Evolutionary conservation across 30 jellyfish, hydroid and myxozoan genomes (phyloP), one percentile per base, ranked within the genome.

Genomic region (Cassiopea andromeda): DNA sequence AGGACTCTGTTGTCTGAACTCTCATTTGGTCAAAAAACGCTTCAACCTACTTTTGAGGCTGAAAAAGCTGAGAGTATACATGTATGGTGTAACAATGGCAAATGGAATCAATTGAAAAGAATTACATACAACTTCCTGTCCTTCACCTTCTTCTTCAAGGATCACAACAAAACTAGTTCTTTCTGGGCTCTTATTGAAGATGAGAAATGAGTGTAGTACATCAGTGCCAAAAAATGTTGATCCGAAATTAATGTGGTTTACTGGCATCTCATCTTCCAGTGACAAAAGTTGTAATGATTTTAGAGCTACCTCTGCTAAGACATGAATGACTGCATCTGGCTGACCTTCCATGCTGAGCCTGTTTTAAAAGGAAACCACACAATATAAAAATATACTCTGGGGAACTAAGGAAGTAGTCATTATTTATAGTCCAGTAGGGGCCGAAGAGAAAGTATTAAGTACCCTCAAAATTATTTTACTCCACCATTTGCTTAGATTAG

Each of bases 111-210:
- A 54, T 14, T 5, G 27, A 64, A 14, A 5, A 71, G 77, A 64
- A 48, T 0, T 46, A 78, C 98, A 15, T 59, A 95, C 99, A 89
- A 87, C 68, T 80, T 95, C 99, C 72, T 95, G 97, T 46, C 99
- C 99, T 48, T 95, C 98, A 12, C 98, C 97, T 1, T 77, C 96
- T 71, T 94, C 98, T 60, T 90, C 99, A 2, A 95, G 69, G 48
- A 95, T 90, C 49, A 90, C 97, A 90, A 95, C 98, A 87, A 80
- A 95, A 44, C 91, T 91, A 6, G 87, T 77, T 48, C 46, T 85
- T 18, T 82, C 97, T 10, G 99, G 99, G 54, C 98, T 85, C 49
- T 76, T 77, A 72, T 95, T 95, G 78, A 44, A 82, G 57, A 95
- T 76, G 44, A 83, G 89, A 67, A 17, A 88, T 18, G 97, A 74